These are phyloP conservation scores for Tympanoctomys barrerae DNA, from an alignment of 2,797 vertebrate genomes.

Conservation along the genomic window DNA sequence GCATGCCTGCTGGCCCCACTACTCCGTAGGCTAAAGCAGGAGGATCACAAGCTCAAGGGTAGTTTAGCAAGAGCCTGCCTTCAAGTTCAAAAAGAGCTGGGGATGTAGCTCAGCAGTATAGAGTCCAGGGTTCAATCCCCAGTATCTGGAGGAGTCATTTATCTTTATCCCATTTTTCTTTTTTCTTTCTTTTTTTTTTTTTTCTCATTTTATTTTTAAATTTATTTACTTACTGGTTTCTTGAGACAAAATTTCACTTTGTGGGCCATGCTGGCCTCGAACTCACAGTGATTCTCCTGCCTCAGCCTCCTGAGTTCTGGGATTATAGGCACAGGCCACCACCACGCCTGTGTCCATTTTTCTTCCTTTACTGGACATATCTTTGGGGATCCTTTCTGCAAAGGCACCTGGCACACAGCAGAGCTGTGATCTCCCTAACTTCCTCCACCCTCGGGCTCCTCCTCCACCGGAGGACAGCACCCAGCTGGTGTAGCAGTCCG, in stretches of 20 bases:
- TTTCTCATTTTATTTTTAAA: not conserved
- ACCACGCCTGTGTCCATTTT: not conserved
- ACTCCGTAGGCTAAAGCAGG: not conserved
- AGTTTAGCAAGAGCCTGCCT: not conserved
- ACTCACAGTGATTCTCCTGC: not conserved
- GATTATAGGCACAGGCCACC: not conserved
- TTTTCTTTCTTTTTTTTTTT: not conserved
- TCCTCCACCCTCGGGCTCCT: not conserved
- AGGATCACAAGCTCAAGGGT: not conserved
- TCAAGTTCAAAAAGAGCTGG: not conserved
- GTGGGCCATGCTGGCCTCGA: not conserved
- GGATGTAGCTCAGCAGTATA: not conserved
- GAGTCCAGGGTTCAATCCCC: not conserved
- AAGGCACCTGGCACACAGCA: not conserved
- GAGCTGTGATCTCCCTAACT: not conserved
- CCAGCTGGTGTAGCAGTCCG: not conserved
- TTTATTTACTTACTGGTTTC: not conserved
- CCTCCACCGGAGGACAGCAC: not conserved
- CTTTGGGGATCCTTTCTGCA: constrained; percentile 15
- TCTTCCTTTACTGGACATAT: not conserved
- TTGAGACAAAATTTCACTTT: not conserved
- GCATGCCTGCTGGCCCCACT: not conserved
- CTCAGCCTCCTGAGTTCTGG: not conserved
- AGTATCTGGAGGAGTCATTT: not conserved
- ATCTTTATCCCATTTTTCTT: not conserved